Percentiles rank a stretch among this genome's conserved stretches.
Evolutionary conservation across 1,140 invertebrate genomes (phyloP).

Genomic region (Micrasema minimum): DNA sequence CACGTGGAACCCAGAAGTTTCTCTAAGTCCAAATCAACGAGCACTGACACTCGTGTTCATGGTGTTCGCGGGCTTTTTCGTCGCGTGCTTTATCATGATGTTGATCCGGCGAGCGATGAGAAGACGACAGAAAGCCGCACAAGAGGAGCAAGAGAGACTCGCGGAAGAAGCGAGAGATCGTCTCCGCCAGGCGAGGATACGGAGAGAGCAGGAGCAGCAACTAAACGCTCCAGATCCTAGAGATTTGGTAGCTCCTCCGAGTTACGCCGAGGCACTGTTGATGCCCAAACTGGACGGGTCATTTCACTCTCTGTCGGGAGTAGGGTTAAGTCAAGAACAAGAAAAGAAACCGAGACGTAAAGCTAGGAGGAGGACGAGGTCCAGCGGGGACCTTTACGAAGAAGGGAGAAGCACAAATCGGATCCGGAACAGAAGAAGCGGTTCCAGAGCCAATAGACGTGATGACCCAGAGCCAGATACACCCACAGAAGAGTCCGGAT

Average conservation of each 20-base stretch:
- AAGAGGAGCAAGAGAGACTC: conserved; percentile 71
- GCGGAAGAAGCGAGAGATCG: conserved; percentile 66
- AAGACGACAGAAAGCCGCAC: conserved; percentile 66
- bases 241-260: conserved; percentile 74
- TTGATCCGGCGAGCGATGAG: conserved; percentile 68
- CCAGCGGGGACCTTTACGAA: conserved; percentile 65
- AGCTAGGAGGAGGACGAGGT: conserved; percentile 65
- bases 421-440: conserved; percentile 30
- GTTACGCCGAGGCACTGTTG: conserved; percentile 78
- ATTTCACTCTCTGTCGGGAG: conserved; percentile 67
- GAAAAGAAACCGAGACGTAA: conserved; percentile 58
- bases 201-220: conserved; percentile 68
- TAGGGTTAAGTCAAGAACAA: conserved; percentile 61
- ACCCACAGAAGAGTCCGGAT: conserved; percentile 39
- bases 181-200: conserved; percentile 66
- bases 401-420: conserved; percentile 56
- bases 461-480: conserved; percentile 28
- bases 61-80: conserved; percentile 65
- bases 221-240: conserved; percentile 71
- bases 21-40: conserved; percentile 64
- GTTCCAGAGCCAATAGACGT: background rate
- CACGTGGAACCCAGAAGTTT: conserved; percentile 66
- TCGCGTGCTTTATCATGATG: conserved; percentile 63
- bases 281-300: conserved; percentile 73
- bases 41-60: conserved; percentile 72